Conservation (phyloP, 2,888 invertebrate species). For the Eupithecia centaureata region DNA sequence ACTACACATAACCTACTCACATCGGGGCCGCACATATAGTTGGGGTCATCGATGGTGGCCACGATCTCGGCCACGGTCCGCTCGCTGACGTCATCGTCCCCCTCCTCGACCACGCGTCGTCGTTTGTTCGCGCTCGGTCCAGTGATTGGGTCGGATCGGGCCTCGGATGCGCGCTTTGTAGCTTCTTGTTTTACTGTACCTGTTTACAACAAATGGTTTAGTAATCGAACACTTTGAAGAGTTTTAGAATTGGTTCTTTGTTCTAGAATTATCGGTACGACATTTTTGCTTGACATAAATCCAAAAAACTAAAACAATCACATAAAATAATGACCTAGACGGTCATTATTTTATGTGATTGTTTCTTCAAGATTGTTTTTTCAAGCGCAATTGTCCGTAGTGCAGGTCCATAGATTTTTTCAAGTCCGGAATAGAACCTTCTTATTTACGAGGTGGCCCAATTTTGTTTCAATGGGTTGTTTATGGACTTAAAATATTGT, state of each 20-base stretch:
- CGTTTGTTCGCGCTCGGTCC: slow-evolving; percentile 60
- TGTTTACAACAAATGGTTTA: slow-evolving; percentile 43
- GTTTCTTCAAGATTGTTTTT: too few relatives aligned
- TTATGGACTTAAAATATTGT: too few relatives aligned
- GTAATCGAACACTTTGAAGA: not conserved
- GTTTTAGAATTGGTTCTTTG: not conserved
- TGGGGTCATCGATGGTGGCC: slow-evolving; percentile 92
- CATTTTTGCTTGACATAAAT: not conserved
- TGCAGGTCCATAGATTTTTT: not conserved
- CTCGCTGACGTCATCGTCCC: slow-evolving; percentile 89
- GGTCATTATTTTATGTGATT: too few relatives aligned
- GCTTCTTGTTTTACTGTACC: slow-evolving; percentile 76
- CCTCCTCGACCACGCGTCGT: slow-evolving; percentile 64
- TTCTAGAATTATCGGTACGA: not conserved
- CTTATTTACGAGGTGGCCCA: not conserved
- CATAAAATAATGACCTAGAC: not conserved
- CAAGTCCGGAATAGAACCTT: not conserved
- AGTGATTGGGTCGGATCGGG: slow-evolving; percentile 9
- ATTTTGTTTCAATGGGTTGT: too few relatives aligned
- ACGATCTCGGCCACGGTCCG: slow-evolving; percentile 92
- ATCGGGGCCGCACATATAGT: slow-evolving; percentile 92
- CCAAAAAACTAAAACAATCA: too few relatives aligned
- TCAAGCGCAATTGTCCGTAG: too few relatives aligned
- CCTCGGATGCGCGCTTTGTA: slow-evolving; percentile 61
- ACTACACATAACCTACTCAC: slow-evolving; percentile 80